Percentiles rank a stretch among this genome's conserved stretches.
Conservation (phyloP, 1,140 invertebrate genomes). For the Cyclina sinensis region DNA sequence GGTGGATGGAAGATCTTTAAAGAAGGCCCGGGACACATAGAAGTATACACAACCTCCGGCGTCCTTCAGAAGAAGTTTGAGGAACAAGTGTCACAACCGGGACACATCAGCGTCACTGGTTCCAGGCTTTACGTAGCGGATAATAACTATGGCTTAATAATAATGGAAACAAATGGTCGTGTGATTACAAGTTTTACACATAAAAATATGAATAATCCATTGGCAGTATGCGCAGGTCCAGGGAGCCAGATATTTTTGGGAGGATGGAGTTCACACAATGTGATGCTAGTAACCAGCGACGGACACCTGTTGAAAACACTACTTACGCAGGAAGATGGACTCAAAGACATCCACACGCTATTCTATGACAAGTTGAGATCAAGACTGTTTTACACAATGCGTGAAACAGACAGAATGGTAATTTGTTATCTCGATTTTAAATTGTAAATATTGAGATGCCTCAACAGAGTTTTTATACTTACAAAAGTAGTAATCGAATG, state of each 20-base stretch:
- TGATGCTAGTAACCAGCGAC: not conserved
- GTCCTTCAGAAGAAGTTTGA: not conserved
- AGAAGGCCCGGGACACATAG: not conserved
- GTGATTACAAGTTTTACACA: not conserved
- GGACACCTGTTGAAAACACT: not conserved
- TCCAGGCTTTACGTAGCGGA: not conserved
- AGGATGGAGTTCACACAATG: constrained; percentile 4
- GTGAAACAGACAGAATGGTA: not conserved
- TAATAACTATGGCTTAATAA: not conserved
- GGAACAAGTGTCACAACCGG: not conserved
- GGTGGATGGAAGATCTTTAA: not conserved
- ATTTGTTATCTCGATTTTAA: not conserved
- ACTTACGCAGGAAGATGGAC: not conserved
- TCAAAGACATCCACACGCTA: not conserved
- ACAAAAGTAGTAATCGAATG: too few species aligned
- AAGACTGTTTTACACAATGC: constrained; percentile 11
- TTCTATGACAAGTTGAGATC: not conserved
- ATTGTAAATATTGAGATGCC: not conserved
- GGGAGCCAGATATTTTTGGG: not conserved
- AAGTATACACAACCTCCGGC: not conserved
- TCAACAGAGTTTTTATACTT: too few species aligned
- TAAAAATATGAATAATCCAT: not conserved
- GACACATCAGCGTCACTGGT: not conserved
- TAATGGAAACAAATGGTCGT: not conserved
- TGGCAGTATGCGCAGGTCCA: not conserved